Percentiles rank a stretch among this genome's conserved stretches.
Conservation (phyloP, 2,797 vertebrate genomes). For the Notoglanidium macrostoma region DNA sequence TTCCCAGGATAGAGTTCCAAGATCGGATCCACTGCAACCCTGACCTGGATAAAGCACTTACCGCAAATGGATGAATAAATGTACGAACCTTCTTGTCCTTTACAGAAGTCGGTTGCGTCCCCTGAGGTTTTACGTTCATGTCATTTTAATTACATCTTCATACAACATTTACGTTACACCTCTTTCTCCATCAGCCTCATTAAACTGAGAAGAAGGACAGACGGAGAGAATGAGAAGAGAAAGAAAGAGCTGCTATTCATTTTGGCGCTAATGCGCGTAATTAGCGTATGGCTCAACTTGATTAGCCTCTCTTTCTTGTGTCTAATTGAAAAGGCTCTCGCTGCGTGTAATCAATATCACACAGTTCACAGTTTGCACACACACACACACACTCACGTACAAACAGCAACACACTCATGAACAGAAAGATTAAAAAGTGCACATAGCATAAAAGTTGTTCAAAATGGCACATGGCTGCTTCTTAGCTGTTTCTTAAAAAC, state of each 20-base stretch:
- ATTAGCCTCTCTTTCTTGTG: conserved; percentile 50
- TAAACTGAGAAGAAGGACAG: conserved; percentile 7
- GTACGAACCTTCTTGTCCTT: no score
- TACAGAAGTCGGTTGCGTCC: neutral
- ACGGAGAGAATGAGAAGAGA: neutral
- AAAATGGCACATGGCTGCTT: neutral
- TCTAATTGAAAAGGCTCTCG: conserved; percentile 55
- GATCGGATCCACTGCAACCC: neutral
- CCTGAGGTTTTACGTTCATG: neutral
- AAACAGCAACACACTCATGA: neutral
- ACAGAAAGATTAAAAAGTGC: conserved; percentile 13
- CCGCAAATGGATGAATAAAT: neutral
- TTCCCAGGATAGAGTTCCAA: neutral
- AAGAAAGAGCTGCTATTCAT: conserved; percentile 17
- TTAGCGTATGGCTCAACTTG: conserved; percentile 52
- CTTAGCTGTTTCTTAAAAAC: neutral
- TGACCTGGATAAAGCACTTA: neutral
- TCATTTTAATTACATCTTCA: neutral
- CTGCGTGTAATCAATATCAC: conserved; percentile 52
- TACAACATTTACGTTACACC: conserved; percentile 1
- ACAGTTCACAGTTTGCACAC: conserved; percentile 34
- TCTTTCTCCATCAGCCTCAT: neutral
- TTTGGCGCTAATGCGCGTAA: conserved; percentile 40
- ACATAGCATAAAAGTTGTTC: neutral
- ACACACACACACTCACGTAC: neutral